These are phyloP conservation scores for Aphaenogaster ashmeadi DNA, from an alignment of 1,140 invertebrate species.

Conservation along the genomic window DNA sequence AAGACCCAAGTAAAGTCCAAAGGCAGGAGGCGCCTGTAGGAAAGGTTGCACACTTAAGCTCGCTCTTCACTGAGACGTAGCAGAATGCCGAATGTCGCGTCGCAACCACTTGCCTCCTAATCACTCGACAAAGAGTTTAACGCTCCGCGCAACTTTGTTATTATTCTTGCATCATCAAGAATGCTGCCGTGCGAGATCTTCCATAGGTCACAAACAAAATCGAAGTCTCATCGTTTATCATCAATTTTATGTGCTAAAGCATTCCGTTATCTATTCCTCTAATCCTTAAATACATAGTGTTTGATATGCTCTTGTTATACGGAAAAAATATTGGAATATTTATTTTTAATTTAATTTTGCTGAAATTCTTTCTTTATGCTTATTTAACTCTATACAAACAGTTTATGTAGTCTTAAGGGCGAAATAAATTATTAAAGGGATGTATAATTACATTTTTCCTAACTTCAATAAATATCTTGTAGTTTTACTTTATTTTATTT, in stretches of 20 bases:
- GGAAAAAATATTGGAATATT: not conserved
- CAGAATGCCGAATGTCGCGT: slow-evolving; percentile 65
- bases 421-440: not conserved
- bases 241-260: not conserved
- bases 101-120: slow-evolving; percentile 63
- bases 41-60: not conserved
- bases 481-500: not conserved
- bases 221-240: not conserved
- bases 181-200: not conserved
- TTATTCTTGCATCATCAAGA: slow-evolving; percentile 45
- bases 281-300: not conserved
- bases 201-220: not conserved
- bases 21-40: not conserved
- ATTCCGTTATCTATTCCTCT: not conserved
- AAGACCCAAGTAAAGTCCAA: not conserved
- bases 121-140: slow-evolving; percentile 69
- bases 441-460: not conserved
- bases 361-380: not conserved
- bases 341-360: not conserved
- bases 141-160: slow-evolving; percentile 60
- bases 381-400: not conserved
- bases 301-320: not conserved
- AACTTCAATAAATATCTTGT: not conserved
- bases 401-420: not conserved
- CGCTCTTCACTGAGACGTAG: not conserved